phyloP scores from a whole-genome alignment of 2,888 invertebrate species.

The Laspeyria flexula region DNA sequence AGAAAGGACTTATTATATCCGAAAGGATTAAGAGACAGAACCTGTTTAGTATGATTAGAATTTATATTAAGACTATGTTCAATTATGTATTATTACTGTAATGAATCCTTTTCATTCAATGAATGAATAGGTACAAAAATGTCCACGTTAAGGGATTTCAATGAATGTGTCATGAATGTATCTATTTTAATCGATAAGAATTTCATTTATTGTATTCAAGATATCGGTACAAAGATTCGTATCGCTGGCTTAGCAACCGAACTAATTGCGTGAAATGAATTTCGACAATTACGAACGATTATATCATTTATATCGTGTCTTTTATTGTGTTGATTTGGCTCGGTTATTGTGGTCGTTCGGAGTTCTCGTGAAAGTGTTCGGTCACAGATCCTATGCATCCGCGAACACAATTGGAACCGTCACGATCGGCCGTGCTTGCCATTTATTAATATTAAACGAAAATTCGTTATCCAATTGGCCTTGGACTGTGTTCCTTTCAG shows the following conservation, averaged over 20 bases:
- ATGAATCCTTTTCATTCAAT: background rate
- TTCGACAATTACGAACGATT: conserved; percentile 55
- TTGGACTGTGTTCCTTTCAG: conserved; percentile 82
- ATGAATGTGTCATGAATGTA: conserved; percentile 6
- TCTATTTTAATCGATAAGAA: background rate
- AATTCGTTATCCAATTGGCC: conserved; percentile 84
- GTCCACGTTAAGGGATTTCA: conserved; percentile 8
- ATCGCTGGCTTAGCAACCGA: conserved; percentile 33
- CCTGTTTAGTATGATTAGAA: background rate
- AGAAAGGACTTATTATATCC: conserved; percentile 44
- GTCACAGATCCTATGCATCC: conserved; percentile 67
- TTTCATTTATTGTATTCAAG: conserved; percentile 5
- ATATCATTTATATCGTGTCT: conserved; percentile 63
- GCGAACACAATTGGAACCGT: conserved; percentile 71
- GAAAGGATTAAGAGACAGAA: conserved; percentile 1
- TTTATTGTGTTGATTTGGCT: conserved; percentile 63
- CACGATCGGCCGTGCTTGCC: conserved; percentile 77
- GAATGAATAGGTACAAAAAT: background rate
- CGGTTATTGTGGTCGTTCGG: conserved; percentile 52
- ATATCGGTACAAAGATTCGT: conserved; percentile 14
- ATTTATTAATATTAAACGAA: conserved; percentile 84
- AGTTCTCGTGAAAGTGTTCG: conserved; percentile 71
- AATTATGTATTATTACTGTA: background rate
- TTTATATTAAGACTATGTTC: background rate
- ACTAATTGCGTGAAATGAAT: conserved; percentile 52